Conservation (phyloP, 2,113 vertebrate genomes). For the Platanista minor region DNA sequence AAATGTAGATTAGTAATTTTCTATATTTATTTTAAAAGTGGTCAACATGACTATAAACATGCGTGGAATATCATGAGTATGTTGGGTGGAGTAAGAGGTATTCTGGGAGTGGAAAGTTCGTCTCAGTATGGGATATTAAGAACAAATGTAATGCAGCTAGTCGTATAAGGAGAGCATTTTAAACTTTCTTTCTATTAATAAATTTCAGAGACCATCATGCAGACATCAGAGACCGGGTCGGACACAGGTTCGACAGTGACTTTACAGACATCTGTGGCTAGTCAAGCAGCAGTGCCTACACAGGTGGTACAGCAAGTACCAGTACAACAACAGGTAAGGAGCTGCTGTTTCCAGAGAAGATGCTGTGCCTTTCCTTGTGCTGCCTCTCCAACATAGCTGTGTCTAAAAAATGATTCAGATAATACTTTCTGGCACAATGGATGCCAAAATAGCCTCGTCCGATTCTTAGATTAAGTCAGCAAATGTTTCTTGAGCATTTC, state of each 20-base stretch:
- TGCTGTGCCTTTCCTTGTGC: background rate
- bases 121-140: background rate
- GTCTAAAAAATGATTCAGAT: too few species aligned
- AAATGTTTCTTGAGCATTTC: background rate
- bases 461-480: background rate
- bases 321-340: slow-evolving; percentile 86
- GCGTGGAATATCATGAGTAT: background rate
- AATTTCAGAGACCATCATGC: slow-evolving; percentile 85
- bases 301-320: slow-evolving; percentile 88
- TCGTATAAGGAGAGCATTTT: background rate
- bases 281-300: slow-evolving; percentile 87
- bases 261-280: slow-evolving; percentile 87
- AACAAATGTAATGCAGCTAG: background rate
- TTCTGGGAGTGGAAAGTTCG: background rate
- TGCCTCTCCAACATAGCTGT: background rate
- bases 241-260: slow-evolving; percentile 88
- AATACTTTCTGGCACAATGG: background rate
- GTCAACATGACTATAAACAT: background rate
- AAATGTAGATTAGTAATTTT: background rate
- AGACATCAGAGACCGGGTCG: slow-evolving; percentile 87
- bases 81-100: background rate
- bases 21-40: background rate
- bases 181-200: slow-evolving; percentile 55
- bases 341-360: background rate
- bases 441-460: background rate